Evolutionary conservation across 2,113 vertebrate species (phyloP).

Genomic region (Connochaetes taurinus): DNA sequence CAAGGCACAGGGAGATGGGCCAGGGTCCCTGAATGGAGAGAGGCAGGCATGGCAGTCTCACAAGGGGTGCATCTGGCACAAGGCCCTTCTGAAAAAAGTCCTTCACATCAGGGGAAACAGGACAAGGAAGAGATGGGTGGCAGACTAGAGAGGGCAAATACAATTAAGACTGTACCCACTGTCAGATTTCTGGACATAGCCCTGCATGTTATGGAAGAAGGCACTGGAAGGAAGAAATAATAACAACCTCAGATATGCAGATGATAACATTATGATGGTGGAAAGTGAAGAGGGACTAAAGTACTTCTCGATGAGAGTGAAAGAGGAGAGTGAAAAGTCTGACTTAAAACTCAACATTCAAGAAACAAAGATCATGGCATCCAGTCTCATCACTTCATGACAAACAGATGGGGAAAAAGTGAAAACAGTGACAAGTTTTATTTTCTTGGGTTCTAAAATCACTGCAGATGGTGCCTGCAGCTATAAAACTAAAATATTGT

Average conservation of each 20-base stretch:
- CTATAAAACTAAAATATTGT: neutral
- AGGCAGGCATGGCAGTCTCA: neutral
- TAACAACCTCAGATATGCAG: neutral
- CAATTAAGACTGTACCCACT: accelerated
- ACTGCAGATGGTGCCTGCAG: neutral
- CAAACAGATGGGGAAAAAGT: neutral
- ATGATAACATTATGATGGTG: neutral
- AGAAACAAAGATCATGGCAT: neutral
- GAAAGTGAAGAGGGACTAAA: neutral
- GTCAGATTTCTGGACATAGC: neutral
- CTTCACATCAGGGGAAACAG: neutral
- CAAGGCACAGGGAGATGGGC: neutral
- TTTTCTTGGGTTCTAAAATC: neutral
- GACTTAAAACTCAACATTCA: neutral
- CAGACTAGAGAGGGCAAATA: accelerated
- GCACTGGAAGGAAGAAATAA: neutral
- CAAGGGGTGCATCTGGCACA: accelerated
- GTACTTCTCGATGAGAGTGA: neutral
- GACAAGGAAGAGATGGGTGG: neutral
- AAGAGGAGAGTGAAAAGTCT: neutral
- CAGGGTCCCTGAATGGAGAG: neutral
- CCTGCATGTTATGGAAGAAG: neutral
- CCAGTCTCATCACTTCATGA: neutral
- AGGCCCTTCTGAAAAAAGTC: neutral
- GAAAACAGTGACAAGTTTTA: neutral